These are phyloP conservation scores for Coelogynopora nodosa DNA, from an alignment of 2,888 invertebrate genomes.

Conservation along the genomic window DNA sequence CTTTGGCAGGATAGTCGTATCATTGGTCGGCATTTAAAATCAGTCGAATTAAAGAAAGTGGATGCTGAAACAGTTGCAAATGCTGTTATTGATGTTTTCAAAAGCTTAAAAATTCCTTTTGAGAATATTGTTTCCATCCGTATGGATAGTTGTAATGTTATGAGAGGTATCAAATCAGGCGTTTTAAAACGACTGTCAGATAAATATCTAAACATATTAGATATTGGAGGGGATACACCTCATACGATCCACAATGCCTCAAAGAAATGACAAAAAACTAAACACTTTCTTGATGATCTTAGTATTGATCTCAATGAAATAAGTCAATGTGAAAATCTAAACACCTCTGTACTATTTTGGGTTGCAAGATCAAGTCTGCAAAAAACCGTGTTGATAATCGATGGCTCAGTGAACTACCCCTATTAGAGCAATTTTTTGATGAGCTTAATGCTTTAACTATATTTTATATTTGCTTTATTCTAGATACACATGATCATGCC, in stretches of 20 bases:
- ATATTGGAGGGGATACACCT: background rate
- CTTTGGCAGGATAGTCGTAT: background rate
- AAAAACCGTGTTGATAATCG: background rate
- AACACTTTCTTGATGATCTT: background rate
- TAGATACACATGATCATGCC: background rate
- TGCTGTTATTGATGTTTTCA: background rate
- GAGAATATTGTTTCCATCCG: conserved; percentile 7
- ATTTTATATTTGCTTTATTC: background rate
- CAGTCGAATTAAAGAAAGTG: background rate
- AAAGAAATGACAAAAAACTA: background rate
- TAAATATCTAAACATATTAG: background rate
- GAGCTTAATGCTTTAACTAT: background rate
- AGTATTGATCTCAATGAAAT: background rate
- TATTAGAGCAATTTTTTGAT: background rate
- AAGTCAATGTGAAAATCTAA: background rate
- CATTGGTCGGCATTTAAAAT: conserved; percentile 1
- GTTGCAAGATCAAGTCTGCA: background rate
- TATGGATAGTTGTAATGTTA: conserved; percentile 26
- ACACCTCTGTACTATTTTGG: background rate
- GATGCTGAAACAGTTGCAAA: conserved; percentile 16
- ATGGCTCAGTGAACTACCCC: background rate
- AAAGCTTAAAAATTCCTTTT: background rate
- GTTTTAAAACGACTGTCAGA: background rate
- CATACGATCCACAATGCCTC: background rate
- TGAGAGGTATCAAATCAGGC: background rate